Evolutionary conservation across 1,140 invertebrate species (phyloP), one percentile per base, ranked within the genome.

Genomic region (Drosophila baimaii): DNA sequence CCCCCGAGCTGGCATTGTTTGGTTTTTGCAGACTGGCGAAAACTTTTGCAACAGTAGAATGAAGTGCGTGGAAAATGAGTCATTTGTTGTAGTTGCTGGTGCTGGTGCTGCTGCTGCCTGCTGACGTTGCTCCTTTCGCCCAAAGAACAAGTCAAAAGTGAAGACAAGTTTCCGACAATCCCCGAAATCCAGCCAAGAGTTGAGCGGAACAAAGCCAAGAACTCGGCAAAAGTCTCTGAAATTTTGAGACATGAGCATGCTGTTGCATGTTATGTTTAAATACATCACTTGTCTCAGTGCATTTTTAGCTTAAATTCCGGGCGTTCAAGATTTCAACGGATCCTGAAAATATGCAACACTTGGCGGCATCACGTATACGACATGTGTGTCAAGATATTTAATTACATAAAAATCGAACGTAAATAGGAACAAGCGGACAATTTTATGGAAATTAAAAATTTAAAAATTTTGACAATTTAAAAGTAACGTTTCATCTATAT

Each of bases 81-180:
- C 66, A 68, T 71, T 88, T 82, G 57, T 66, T 75, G 70, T 66
- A 66, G 71, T 79, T 84, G 46, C 41, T 54, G 13, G 17, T 17
- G 13, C 0, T 35, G 19, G 47, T n/a, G n/a, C n/a, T n/a, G n/a
- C n/a, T n/a, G 31, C 31, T 33, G 31, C 31, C 31, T 33, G 31
- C 31, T 41, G 47, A 39, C 51, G 33, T 39, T 61, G 55, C 63
- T 27, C 39, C 47, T 37, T 52, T 21, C 17, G 58, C 25, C 62
- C 51, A 52, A 62, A 64, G 39, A 51, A 46, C 62, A 47, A 33
- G 39, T 54, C 43, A 79, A 54, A 69, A 76, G 57, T 59, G 77
- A 56, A 49, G 56, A 74, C 83, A 86, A 82, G 79, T 82, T 88
- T 88, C 75, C 66, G 75, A 72, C 82, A 86, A 76, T 54, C 39